Base-by-base conservation (phyloP, 2,797 vertebrate species). In the Schizopygopsis pylzovi region DNA sequence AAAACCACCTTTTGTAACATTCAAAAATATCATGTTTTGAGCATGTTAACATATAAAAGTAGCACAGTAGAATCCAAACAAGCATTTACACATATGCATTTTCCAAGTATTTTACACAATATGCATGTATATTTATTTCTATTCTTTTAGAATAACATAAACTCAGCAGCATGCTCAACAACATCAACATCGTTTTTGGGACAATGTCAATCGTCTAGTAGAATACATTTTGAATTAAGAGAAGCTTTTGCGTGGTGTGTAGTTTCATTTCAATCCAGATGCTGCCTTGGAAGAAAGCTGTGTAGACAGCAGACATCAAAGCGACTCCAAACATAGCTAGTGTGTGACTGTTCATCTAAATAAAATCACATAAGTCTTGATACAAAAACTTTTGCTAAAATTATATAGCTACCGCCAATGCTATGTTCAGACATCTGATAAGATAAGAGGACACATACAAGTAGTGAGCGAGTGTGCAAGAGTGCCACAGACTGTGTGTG, bases 401-500 rank as follows among this genome's bases (percentile, higher is more conserved):
- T 61, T 18, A 2, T 70, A 59, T 79, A 75, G 43, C 10, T 61
- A n/a, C 9, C 2, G 1, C 12, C 6, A 0, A 41, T 16, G 41
- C 20, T 39, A 39, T 3, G n/a, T 67, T 67, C 28, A 83, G 7
- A 63, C 1, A 47, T 47, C 22, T 18, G 15, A 52, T 68, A n/a
- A 49, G 20, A 67, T 68, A n/a, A 49, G 20, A 67, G 22, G 41
- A 37, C 20, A n/a, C 52, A 43, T 45, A 43, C 28, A 28, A 47
- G 28, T 4, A 47, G 39, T 47, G 33, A 72, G 85, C 9, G 5
- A 18, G 20, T 76, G 47, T 76, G 33, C 25, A 72, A 68, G 39
- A 70, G 39, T 49, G 37, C 65, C 45, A 45, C 81, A 13, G 41
- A 49, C 7, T 45, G 33, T 84, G 81, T 83, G 76, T 84, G 81